A percentile compares a stretch with the other conserved stretches of the same genome.
phyloP scores from a whole-genome alignment of 2,113 vertebrate genomes.

The Salvelinus namaycush region DNA sequence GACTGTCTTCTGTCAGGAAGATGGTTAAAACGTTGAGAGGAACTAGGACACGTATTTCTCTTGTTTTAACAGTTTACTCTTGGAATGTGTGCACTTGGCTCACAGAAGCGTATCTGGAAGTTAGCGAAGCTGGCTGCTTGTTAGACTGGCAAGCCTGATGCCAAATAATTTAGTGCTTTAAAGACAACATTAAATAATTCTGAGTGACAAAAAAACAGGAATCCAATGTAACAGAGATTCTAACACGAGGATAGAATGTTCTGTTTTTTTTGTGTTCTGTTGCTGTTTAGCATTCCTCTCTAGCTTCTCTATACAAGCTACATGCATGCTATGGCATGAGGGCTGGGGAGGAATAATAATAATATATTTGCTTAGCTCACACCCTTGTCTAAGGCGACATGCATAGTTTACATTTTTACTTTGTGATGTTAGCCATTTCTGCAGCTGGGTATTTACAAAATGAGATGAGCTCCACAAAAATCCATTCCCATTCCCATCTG shows the following conservation, averaged over 20 bases:
- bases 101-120: constrained; percentile 16
- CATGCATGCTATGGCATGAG: constrained; percentile 11
- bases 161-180: no score
- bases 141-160: neutral
- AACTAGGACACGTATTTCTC: constrained; percentile 19
- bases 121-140: constrained; percentile 19
- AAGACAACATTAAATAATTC: no score
- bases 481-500: neutral
- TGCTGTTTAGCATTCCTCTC: constrained; percentile 23
- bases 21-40: neutral
- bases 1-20: constrained; percentile 13
- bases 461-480: neutral
- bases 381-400: constrained; percentile 1
- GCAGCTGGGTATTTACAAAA: constrained; percentile 9
- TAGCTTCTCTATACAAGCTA: constrained; percentile 9
- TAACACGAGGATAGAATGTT: no score
- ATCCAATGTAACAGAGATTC: no score
- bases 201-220: no score
- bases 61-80: constrained; percentile 30
- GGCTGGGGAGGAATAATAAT: constrained; percentile 8
- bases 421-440: constrained; percentile 6
- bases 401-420: constrained; percentile 31
- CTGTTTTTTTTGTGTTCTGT: no score
- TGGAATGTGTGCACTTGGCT: constrained; percentile 36
- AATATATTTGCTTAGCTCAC: constrained; percentile 26